phyloP scores from a whole-genome alignment of 2,113 vertebrate species.

The Planiliza haematocheilus region DNA sequence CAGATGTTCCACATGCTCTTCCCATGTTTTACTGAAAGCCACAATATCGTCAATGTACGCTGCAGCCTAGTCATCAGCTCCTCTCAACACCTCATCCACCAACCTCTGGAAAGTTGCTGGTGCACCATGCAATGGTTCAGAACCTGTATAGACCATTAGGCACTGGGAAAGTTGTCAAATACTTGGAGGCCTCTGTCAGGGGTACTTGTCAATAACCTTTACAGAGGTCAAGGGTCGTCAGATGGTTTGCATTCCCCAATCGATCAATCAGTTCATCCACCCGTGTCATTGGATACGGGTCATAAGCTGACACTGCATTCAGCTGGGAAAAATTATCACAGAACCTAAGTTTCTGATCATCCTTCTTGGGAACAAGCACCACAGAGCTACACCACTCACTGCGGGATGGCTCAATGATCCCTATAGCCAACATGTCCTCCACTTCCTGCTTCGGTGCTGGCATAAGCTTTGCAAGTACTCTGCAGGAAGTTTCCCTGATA shows the following conservation, averaged over 20 bases:
- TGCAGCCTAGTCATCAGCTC: too few species aligned
- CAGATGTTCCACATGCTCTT: background rate
- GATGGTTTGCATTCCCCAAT: background rate
- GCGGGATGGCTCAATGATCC: too few species aligned
- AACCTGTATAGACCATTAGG: background rate
- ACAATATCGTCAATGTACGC: background rate
- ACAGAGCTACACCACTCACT: too few species aligned
- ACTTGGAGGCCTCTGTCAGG: background rate
- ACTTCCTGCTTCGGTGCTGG: background rate
- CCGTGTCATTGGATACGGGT: background rate
- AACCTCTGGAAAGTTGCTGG: too few species aligned
- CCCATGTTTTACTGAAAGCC: background rate
- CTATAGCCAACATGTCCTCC: too few species aligned
- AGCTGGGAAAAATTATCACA: background rate
- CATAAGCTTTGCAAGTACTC: background rate
- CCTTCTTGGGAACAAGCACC: background rate
- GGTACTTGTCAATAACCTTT: background rate
- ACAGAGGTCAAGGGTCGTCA: background rate
- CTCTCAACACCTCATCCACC: too few species aligned
- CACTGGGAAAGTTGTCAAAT: too few species aligned
- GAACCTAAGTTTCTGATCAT: background rate
- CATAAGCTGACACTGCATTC: background rate
- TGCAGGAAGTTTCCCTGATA: background rate
- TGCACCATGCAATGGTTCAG: background rate
- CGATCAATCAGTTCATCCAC: background rate